Conservation (phyloP, 1,140 invertebrate species). For the Meloidogyne exigua region DNA sequence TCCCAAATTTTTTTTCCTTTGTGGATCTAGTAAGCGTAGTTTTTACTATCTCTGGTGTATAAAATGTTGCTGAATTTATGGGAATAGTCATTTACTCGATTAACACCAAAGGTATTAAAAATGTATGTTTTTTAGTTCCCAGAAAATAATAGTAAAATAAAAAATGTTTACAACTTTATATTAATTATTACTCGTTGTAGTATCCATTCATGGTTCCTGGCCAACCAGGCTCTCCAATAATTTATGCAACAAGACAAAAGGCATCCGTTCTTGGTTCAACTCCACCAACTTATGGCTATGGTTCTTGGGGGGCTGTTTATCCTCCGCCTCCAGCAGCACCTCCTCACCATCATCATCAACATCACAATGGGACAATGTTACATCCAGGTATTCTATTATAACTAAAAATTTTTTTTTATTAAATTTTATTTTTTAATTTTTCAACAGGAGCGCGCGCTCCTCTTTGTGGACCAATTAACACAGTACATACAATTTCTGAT, state of each 20-base stretch:
- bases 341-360: background rate
- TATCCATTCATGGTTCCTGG: conserved; percentile 44
- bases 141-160: too few species aligned
- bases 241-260: conserved; percentile 39
- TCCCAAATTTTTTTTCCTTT: too few species aligned
- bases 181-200: conserved; percentile 20
- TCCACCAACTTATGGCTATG: conserved; percentile 57
- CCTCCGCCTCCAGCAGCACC: conserved; percentile 32
- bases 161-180: too few species aligned
- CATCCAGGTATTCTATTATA: background rate
- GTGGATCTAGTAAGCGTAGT: too few species aligned
- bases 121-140: too few species aligned
- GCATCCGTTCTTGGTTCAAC: conserved; percentile 49
- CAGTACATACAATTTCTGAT: background rate
- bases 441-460: background rate
- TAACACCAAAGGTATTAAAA: too few species aligned
- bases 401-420: background rate
- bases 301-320: conserved; percentile 54
- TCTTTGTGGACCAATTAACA: background rate
- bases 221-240: conserved; percentile 36
- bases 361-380: conserved; percentile 16
- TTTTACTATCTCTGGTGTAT: too few species aligned
- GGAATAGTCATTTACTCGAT: too few species aligned
- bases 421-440: background rate
- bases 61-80: too few species aligned